Evolutionary conservation across 2,797 vertebrate genomes (phyloP), one percentile per base, ranked within the genome.

Genomic region (Crocidura indochinensis): DNA sequence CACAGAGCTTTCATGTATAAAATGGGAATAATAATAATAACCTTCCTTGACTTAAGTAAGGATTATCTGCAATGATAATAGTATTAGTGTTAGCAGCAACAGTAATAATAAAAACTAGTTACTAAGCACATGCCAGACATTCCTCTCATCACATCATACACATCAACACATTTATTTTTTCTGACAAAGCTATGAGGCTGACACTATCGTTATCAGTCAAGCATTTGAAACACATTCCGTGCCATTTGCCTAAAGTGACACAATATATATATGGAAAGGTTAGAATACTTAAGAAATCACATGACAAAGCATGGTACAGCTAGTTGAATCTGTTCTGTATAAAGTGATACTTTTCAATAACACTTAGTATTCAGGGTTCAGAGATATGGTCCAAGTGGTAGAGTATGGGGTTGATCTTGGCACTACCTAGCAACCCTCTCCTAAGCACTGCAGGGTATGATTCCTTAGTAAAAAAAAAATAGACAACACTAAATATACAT

Each of bases 91-190:
- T 53, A 51, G 10, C 15, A 51, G 8, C 38, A n/a, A 62, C 31
- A 77, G 19, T 44, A 38, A 65, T 17, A 82, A 60, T 56, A 65
- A 26, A 51, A 65, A 31, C 24, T 47, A 65, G 74, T 74, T 68
- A 49, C 64, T 51, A 67, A 80, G 69, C 47, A 77, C 17, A 77
- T 73, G 44, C 65, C 15, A 60, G 31, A 29, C 10, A 62, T 53
- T 8, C 1, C 27, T 76, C 74, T 72, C 53, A 67, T 51, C 53
- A 74, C 10, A 62, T 84, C 4, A 73, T 1, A 5, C 62, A 1
- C 22, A 77, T 60, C 81, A 62, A 91, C 19, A 92, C 64, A 71
- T 84, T 91, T 93, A 26, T n/a, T 85, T 68, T 76, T 86, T 24
- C 72, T 29, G 72, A 9, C 44, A 87, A 64, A 69, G 49, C 69